Evolutionary conservation across 2,888 invertebrate species (phyloP), one percentile per base, ranked within the genome.

Genomic region (Morpho helenor): DNA sequence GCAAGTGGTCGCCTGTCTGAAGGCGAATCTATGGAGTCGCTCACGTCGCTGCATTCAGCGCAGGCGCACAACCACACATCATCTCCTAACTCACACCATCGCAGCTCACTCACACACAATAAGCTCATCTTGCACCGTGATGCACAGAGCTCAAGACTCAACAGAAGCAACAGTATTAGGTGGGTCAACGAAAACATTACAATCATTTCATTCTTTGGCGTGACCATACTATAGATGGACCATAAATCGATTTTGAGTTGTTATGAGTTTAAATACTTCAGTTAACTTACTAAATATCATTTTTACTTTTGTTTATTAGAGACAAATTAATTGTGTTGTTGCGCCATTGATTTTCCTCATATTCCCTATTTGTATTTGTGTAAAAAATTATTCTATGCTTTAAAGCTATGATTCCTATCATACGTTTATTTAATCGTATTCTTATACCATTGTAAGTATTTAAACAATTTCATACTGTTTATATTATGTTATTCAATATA

Each of bases 141-240:
- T 75, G 91, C 92, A 71, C 93, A 93, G 75, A 85, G 83, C 74
- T 91, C 92, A 66, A 92, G 96, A 76, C 91, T 97, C 70, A 96
- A 96, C 87, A 92, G 97, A 79, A 97, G 97, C 91, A 97, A 97
- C 91, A 97, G 97, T 80, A 97, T 97, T 87, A 96, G 97, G 97
- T 97, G 88, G 91, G 91, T 87, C 68, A 8, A 43, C 48, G 42
- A 41, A 7, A 22, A n/a, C 54, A 48, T 54, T 42, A 47, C 54
- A 4, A 22, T 23, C 54, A 48, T 54, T 42, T 54, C 54, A 41
- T 54, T 48, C 22, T 42, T 41, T 48, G 47, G 22, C 53, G 53
- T 53, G 40, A 47, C 8, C 23, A 53, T 41, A 53, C n/a, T n/a
- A 45, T 46, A 40, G 52, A 44, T 16, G 16, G 16, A 16, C 16